A percentile compares a stretch with the other conserved stretches of the same genome.
These are phyloP conservation scores for Cyphomyrmex costatus DNA, from an alignment of 1,140 invertebrate species.

Conservation along the genomic window DNA sequence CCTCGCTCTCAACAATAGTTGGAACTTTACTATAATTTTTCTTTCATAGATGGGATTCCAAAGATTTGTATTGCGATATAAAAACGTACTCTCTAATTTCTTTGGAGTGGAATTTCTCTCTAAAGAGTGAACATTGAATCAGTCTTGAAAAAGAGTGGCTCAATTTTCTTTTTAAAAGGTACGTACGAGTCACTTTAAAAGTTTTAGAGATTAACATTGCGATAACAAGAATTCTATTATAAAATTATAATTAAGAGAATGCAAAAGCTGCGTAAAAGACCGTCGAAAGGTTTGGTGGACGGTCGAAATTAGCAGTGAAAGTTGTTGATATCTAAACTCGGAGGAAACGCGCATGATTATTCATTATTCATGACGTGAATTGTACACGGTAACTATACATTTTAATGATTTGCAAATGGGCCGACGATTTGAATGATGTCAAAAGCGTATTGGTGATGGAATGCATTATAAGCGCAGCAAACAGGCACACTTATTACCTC, in stretches of 20 bases:
- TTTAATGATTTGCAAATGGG: constrained; percentile 66
- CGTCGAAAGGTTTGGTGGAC: constrained; percentile 12
- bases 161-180: too few species aligned
- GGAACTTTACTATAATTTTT: background rate
- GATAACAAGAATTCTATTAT: background rate
- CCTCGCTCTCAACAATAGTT: background rate
- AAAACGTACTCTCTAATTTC: background rate
- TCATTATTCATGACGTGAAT: constrained; percentile 65
- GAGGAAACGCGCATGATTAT: constrained; percentile 33
- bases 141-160: too few species aligned
- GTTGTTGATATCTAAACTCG: constrained; percentile 66
- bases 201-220: background rate
- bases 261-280: background rate
- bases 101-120: too few species aligned
- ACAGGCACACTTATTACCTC: background rate
- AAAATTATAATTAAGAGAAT: background rate
- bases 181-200: too few species aligned
- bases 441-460: constrained; percentile 8
- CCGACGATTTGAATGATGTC: constrained; percentile 45
- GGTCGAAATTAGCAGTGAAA: constrained; percentile 70
- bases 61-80: background rate
- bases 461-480: background rate
- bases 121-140: too few species aligned
- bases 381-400: constrained; percentile 56
- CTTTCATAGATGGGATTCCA: background rate